Evolutionary conservation across 2,888 invertebrate species (phyloP).

Genomic region (Strigamia crassipes): DNA sequence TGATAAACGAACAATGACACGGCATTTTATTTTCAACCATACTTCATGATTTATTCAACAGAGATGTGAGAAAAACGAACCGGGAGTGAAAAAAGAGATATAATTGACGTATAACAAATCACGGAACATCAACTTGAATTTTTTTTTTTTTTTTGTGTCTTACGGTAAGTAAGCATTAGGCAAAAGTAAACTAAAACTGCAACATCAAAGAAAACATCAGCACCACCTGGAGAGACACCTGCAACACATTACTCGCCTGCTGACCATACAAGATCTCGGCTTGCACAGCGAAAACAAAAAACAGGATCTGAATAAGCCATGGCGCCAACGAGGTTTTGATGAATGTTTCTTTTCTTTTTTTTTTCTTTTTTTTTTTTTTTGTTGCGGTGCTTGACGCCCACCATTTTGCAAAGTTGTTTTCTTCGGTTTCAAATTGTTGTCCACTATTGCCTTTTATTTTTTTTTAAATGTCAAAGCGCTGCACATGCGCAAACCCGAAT

Average conservation of each 20-base stretch:
- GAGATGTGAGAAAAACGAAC: neutral
- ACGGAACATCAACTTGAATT: neutral
- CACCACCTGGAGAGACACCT: slow-evolving; percentile 34
- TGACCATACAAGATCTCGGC: slow-evolving; percentile 10
- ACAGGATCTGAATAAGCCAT: slow-evolving; percentile 19
- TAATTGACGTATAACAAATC: slow-evolving; percentile 6
- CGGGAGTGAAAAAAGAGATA: neutral
- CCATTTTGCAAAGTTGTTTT: neutral
- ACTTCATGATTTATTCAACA: slow-evolving; percentile 28
- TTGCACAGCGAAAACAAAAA: neutral
- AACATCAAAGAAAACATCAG: neutral
- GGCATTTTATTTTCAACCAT: neutral
- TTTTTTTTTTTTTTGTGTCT: neutral
- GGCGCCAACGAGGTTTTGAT: slow-evolving; percentile 36
- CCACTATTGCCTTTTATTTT: too few relatives aligned
- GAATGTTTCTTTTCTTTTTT: neutral
- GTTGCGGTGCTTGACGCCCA: neutral
- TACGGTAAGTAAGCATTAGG: neutral
- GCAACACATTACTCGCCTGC: slow-evolving; percentile 24
- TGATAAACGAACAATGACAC: slow-evolving; percentile 11
- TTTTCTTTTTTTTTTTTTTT: neutral
- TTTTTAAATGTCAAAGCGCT: too few relatives aligned
- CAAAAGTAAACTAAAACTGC: neutral
- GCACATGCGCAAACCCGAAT: too few relatives aligned
- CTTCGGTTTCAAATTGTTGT: too few relatives aligned